Conservation (phyloP, 2,797 vertebrate species). For the Petrocephalus schoutedeni region DNA sequence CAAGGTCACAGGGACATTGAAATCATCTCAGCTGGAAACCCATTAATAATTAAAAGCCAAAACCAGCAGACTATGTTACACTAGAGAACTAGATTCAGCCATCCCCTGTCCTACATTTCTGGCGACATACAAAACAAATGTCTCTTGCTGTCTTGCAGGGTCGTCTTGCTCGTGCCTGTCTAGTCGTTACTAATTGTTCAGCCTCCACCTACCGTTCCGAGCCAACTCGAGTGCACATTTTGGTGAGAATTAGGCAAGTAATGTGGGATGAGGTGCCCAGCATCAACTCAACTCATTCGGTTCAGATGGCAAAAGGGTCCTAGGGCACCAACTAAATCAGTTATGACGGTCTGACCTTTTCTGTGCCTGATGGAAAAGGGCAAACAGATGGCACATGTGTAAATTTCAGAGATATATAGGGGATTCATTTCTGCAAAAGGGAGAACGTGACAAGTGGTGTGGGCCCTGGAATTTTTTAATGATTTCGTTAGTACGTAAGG, state of each 20-base stretch:
- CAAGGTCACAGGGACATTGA: not conserved
- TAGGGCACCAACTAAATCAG: slow-evolving; percentile 53
- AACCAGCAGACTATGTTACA: not conserved
- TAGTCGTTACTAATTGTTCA: not conserved
- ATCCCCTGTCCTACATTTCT: slow-evolving; percentile 3
- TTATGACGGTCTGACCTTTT: slow-evolving; percentile 60
- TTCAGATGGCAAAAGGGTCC: slow-evolving; percentile 28
- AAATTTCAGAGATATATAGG: not conserved
- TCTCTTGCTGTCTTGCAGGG: not conserved
- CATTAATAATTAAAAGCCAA: slow-evolving; percentile 8
- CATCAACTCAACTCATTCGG: slow-evolving; percentile 32
- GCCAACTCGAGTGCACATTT: not conserved
- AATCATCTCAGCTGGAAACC: slow-evolving; percentile 4
- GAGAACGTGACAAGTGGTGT: not conserved
- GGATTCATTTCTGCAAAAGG: not conserved
- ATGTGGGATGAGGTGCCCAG: slow-evolving; percentile 17
- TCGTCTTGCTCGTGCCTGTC: not conserved
- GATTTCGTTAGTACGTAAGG: not conserved
- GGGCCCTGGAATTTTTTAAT: not conserved
- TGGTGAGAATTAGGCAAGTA: slow-evolving; percentile 2
- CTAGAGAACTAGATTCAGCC: not conserved
- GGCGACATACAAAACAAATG: not conserved
- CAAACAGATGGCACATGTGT: slow-evolving; percentile 44
- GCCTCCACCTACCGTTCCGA: not conserved
- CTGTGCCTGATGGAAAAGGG: slow-evolving; percentile 60